Base-by-base conservation (phyloP, 2,113 vertebrate genomes). In the Heterochromis multidens region DNA sequence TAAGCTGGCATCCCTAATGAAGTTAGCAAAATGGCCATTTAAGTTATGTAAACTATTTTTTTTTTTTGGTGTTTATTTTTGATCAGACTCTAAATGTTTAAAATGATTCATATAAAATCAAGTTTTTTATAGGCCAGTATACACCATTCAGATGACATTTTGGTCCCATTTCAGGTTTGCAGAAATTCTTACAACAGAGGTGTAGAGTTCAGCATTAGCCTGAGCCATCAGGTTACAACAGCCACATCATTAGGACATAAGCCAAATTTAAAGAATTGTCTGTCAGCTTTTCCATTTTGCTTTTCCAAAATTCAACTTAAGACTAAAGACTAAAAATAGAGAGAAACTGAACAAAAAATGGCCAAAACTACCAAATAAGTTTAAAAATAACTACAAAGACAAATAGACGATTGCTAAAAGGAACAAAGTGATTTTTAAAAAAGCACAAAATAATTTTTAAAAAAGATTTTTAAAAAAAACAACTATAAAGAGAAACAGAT, bases 401-500 rank as follows among this genome's bases (percentile, higher is more conserved):
- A 46, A 16, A 14, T 14, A 46, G 4, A 70, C 6, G 2, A 70
- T 12, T 16, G 13, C 9, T 31, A 19, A 72, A 12, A 31, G 17
- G 40, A 27, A 2, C 16, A 72, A 49, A 72, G 12, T 72, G 46
- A 0, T 3, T 72, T n/a, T 56, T 5, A 23, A 56, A 56, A 56
- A 56, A 27, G 6, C 10, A 52, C 0, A 0, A 27, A 49, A 49
- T 5, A 49, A 13, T 14, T 40, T 10, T 9, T n/a, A n/a, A 40
- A 40, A 11, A 9, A 40, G 37, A 11, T 40, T n/a, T n/a, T n/a
- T 6, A 52, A 0, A 0, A 27, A 46, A 46, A 2, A 0, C 5
- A 27, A 46, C 10, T 65, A 27, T 14, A 46, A 70, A 70, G 37
- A 27, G 1, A 46, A 70, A 17, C 25, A 0, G 37, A 70, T 17